Evolutionary conservation across 1,140 invertebrate genomes (phyloP).

Genomic region (Mya arenaria): DNA sequence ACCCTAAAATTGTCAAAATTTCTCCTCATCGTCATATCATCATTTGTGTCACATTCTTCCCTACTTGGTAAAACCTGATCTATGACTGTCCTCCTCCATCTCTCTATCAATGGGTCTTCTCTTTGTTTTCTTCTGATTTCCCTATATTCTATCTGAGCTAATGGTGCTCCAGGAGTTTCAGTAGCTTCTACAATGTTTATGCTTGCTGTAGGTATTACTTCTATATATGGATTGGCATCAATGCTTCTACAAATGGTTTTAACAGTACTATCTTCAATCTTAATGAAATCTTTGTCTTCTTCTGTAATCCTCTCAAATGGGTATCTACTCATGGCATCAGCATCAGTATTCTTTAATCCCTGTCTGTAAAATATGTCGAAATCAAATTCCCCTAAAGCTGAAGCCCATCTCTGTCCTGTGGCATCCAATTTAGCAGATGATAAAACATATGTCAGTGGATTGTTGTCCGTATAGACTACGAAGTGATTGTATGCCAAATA

Average conservation of each 20-base stretch:
- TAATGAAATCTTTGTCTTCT: background rate
- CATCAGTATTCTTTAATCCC: background rate
- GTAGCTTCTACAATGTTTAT: slow-evolving; percentile 26
- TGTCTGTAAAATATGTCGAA: slow-evolving; percentile 11
- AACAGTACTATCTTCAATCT: background rate
- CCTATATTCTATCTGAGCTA: background rate
- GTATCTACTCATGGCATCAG: slow-evolving; percentile 21
- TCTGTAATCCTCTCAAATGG: no score
- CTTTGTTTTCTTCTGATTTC: slow-evolving; percentile 15
- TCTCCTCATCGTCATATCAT: background rate
- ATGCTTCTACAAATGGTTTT: slow-evolving; percentile 9
- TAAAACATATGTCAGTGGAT: slow-evolving; percentile 28
- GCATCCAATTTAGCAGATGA: slow-evolving; percentile 13
- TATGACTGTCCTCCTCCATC: background rate
- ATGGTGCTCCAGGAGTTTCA: background rate
- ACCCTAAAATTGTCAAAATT: slow-evolving; percentile 10
- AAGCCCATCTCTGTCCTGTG: slow-evolving; percentile 34
- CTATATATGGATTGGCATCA: background rate
- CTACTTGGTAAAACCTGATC: background rate
- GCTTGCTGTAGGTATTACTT: background rate
- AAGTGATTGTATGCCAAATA: slow-evolving; percentile 22
- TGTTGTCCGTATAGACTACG: slow-evolving; percentile 9
- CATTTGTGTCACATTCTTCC: background rate
- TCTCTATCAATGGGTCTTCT: slow-evolving; percentile 16
- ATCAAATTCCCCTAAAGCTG: slow-evolving; percentile 23